Evolutionary conservation across 2,797 vertebrate species (phyloP).

Genomic region (Syncerus caffer): DNA sequence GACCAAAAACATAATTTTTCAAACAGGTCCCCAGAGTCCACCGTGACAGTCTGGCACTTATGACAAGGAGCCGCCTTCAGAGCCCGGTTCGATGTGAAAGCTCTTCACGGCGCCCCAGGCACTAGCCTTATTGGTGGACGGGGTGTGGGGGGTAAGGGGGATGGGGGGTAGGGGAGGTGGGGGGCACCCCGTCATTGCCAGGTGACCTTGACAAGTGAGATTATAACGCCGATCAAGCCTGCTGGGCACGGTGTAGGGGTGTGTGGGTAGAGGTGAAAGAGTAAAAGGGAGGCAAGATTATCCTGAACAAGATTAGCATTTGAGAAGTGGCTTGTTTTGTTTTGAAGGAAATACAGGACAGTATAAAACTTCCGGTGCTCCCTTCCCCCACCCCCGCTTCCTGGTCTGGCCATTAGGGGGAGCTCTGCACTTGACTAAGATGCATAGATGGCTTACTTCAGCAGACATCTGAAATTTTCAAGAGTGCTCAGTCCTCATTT

Average conservation of each 20-base stretch:
- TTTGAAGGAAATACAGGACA: neutral
- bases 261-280: neutral
- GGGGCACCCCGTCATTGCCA: neutral
- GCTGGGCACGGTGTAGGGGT: neutral
- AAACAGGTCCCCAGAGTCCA: constrained; percentile 20
- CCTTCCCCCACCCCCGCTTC: neutral
- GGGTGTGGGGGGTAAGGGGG: too few species aligned
- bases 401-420: constrained; percentile 43
- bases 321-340: neutral
- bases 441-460: neutral
- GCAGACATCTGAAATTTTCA: neutral
- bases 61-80: neutral
- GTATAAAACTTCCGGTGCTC: neutral
- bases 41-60: neutral
- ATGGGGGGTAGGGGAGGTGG: neutral
- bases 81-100: neutral
- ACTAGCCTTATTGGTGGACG: neutral
- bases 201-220: neutral
- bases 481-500: neutral
- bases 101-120: neutral
- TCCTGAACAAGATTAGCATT: neutral
- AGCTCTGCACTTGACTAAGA: constrained; percentile 46
- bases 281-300: neutral
- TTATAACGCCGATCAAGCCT: neutral
- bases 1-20: constrained; percentile 54